A percentile compares a stretch with the other conserved stretches of the same genome.
Evolutionary conservation across 2,797 vertebrate genomes (phyloP).

Genomic region (Sebastes itinus): DNA sequence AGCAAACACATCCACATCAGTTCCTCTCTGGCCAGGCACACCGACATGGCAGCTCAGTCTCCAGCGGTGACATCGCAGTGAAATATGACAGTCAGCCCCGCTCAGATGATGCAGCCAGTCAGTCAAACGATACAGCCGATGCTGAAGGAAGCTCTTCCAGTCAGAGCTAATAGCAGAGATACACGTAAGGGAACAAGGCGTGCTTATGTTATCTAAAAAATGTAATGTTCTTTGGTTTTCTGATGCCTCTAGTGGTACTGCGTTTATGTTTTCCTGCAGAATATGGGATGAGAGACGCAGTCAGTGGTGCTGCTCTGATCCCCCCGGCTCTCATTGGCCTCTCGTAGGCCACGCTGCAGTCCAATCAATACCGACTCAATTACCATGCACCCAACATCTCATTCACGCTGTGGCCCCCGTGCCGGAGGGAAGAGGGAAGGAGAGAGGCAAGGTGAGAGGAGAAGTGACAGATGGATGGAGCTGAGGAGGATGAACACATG

Average conservation of each 20-base stretch:
- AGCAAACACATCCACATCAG: constrained; percentile 67
- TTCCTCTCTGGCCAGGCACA: constrained; percentile 27
- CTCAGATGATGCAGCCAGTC: constrained; percentile 54
- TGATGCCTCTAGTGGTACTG: constrained; percentile 19
- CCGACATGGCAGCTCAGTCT: constrained; percentile 60
- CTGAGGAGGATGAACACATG: constrained; percentile 38
- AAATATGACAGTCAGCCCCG: constrained; percentile 68
- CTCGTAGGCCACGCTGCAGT: constrained; percentile 81
- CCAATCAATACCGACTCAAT: constrained; percentile 84
- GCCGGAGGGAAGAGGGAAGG: constrained; percentile 49
- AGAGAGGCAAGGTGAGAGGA: constrained; percentile 57
- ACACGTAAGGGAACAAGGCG: not conserved
- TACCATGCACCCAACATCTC: constrained; percentile 82
- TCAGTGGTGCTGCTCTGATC: constrained; percentile 62
- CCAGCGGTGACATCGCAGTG: constrained; percentile 60
- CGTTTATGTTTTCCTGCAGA: constrained; percentile 59
- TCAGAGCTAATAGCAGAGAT: constrained; percentile 29
- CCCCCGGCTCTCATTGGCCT: constrained; percentile 65
- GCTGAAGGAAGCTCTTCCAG: constrained; percentile 41
- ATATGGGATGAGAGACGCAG: constrained; percentile 59
- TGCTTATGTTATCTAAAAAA: constrained; percentile 29
- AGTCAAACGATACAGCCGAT: constrained; percentile 45
- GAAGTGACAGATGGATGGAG: constrained; percentile 50
- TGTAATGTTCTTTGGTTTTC: constrained; percentile 6
- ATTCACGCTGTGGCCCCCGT: constrained; percentile 69